Conservation (phyloP, 1,140 invertebrate species). For the Periplaneta americana region DNA sequence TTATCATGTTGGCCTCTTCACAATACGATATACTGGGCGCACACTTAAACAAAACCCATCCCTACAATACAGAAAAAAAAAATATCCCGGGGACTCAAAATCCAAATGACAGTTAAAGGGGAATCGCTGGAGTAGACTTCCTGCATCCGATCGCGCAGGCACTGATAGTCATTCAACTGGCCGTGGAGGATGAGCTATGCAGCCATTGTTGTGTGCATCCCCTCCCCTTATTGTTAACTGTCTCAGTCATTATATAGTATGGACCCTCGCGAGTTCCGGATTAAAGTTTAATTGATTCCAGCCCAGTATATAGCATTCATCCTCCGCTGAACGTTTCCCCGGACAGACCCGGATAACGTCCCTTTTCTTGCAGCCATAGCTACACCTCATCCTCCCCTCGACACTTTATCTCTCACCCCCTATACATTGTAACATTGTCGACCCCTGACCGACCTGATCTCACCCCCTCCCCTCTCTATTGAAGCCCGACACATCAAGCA, state of each 20-base stretch:
- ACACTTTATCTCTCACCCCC: not conserved
- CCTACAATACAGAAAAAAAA: not conserved
- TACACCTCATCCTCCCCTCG: not conserved
- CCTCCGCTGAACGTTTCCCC: not conserved
- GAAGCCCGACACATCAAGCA: not conserved
- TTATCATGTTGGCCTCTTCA: not conserved
- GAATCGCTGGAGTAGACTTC: not conserved
- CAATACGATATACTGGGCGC: not conserved
- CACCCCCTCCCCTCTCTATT: too few relatives aligned
- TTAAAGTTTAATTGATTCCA: slow-evolving; percentile 14
- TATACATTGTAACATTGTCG: not conserved
- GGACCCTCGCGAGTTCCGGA: slow-evolving; percentile 13
- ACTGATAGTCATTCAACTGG: not conserved
- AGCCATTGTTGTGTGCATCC: not conserved
- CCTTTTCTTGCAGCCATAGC: not conserved
- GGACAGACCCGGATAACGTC: not conserved
- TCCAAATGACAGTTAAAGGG: not conserved
- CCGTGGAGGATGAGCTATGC: not conserved
- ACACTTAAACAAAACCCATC: not conserved
- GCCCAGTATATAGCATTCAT: not conserved
- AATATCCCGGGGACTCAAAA: not conserved
- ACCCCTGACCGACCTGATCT: not conserved
- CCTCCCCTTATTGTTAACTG: not conserved
- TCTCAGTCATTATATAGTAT: not conserved
- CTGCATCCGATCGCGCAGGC: not conserved